Conservation (phyloP, 2,888 invertebrate genomes). For the Salticus scenicus region DNA sequence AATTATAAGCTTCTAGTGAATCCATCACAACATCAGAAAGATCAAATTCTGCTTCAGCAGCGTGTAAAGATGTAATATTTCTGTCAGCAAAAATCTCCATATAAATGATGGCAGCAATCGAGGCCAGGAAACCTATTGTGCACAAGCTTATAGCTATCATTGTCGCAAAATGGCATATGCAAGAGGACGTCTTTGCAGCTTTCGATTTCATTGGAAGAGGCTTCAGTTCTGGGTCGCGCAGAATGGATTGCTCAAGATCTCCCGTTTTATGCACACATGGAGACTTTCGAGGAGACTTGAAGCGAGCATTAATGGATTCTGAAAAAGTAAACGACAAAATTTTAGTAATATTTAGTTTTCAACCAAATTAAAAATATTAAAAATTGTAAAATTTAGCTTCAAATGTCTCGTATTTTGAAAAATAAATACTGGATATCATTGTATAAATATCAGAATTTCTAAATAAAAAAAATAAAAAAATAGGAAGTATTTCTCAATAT, state of each 20-base stretch:
- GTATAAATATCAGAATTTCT: no score
- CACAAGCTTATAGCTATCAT: slow-evolving; percentile 15
- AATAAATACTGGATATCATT: no score
- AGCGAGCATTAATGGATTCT: neutral
- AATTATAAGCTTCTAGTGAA: no score
- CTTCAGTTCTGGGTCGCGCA: slow-evolving; percentile 20
- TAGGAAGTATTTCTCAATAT: no score
- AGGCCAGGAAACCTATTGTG: slow-evolving; percentile 25
- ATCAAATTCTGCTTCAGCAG: neutral
- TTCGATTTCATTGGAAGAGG: neutral
- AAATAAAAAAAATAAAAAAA: no score
- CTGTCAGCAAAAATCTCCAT: slow-evolving; percentile 28
- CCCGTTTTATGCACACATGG: neutral
- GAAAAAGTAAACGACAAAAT: neutral
- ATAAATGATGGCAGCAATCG: slow-evolving; percentile 40
- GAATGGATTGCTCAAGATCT: neutral
- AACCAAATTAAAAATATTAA: no score
- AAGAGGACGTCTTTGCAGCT: slow-evolving; percentile 15
- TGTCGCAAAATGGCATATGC: slow-evolving; percentile 30
- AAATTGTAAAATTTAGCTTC: no score
- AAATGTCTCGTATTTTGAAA: no score
- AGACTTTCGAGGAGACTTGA: neutral
- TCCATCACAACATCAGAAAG: neutral
- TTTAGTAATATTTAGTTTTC: no score
- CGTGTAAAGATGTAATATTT: neutral